Evolutionary conservation across 1,140 invertebrate species (phyloP).

Genomic region (Drosophila nebulosa): DNA sequence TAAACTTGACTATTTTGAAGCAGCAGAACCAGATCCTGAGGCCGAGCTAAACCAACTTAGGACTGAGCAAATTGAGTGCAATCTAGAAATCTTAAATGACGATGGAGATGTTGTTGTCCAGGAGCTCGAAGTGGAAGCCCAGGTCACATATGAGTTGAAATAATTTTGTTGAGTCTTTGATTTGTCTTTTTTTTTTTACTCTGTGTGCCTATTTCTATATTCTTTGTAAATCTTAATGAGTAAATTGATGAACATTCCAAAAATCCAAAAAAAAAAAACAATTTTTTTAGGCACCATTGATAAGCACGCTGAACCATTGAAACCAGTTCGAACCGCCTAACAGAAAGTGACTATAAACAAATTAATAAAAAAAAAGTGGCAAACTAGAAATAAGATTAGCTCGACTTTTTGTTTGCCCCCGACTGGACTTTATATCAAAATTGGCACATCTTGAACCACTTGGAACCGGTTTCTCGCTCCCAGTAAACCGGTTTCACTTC

Average conservation of each 20-base stretch:
- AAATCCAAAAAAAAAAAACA: constrained; percentile 20
- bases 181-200: not conserved
- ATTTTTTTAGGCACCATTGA: constrained; percentile 15
- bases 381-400: constrained; percentile 36
- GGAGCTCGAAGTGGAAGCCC: constrained; percentile 55
- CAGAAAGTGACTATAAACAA: constrained; percentile 12
- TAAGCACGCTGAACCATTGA: constrained; percentile 27
- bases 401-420: constrained; percentile 30
- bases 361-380: constrained; percentile 28
- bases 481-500: constrained; percentile 48
- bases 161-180: not conserved
- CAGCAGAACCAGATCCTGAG: constrained; percentile 12
- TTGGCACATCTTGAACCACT: constrained; percentile 56
- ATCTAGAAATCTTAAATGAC: constrained; percentile 58
- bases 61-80: constrained; percentile 61
- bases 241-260: constrained; percentile 40
- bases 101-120: constrained; percentile 53
- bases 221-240: constrained; percentile 20
- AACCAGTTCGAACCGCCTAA: constrained; percentile 29
- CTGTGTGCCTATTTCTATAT: not conserved
- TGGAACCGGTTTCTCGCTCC: constrained; percentile 47
- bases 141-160: constrained; percentile 49
- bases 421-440: constrained; percentile 45
- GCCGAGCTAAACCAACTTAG: constrained; percentile 17
- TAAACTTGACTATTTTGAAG: constrained; percentile 53